These are phyloP conservation scores for Eumeta japonica DNA, from an alignment of 1,140 invertebrate species.

Conservation along the genomic window DNA sequence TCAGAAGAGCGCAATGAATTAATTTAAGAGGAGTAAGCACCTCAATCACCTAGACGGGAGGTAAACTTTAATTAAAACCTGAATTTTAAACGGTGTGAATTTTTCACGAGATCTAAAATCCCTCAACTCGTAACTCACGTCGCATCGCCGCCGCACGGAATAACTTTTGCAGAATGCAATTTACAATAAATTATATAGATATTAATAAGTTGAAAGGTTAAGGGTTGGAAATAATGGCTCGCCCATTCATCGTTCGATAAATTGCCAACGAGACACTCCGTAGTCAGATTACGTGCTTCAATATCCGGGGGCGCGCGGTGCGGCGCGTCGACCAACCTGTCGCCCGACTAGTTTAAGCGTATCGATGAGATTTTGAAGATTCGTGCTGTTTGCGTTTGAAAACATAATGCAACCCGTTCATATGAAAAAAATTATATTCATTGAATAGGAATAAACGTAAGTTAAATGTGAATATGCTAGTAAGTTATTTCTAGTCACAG, in stretches of 20 bases:
- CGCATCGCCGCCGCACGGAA: slow-evolving; percentile 21
- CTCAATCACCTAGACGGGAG: too few relatives aligned
- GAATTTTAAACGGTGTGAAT: slow-evolving; percentile 2
- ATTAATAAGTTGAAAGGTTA: slow-evolving; percentile 53
- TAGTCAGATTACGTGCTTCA: slow-evolving; percentile 54
- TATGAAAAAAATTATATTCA: too few relatives aligned
- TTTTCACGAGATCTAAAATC: slow-evolving; percentile 20
- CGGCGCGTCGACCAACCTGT: slow-evolving; percentile 16
- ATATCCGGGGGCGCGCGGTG: slow-evolving; percentile 45
- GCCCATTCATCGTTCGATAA: slow-evolving; percentile 51
- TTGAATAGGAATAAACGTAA: too few relatives aligned
- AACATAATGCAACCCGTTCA: too few relatives aligned
- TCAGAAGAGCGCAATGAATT: too few relatives aligned
- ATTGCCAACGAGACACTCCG: slow-evolving; percentile 50
- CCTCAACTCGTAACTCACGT: too few relatives aligned
- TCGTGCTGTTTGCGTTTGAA: too few relatives aligned
- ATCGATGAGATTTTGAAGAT: too few relatives aligned
- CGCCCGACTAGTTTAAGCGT: slow-evolving; percentile 11
- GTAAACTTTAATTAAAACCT: neutral
- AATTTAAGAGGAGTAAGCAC: too few relatives aligned
- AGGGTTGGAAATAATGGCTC: slow-evolving; percentile 49
- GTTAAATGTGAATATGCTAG: too few relatives aligned
- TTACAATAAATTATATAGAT: slow-evolving; percentile 57
- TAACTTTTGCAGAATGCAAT: slow-evolving; percentile 46
- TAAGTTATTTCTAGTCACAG: too few relatives aligned